These are phyloP conservation scores for Pelecanoides urinatrix DNA, from an alignment of 2,113 vertebrate genomes.

Conservation along the genomic window DNA sequence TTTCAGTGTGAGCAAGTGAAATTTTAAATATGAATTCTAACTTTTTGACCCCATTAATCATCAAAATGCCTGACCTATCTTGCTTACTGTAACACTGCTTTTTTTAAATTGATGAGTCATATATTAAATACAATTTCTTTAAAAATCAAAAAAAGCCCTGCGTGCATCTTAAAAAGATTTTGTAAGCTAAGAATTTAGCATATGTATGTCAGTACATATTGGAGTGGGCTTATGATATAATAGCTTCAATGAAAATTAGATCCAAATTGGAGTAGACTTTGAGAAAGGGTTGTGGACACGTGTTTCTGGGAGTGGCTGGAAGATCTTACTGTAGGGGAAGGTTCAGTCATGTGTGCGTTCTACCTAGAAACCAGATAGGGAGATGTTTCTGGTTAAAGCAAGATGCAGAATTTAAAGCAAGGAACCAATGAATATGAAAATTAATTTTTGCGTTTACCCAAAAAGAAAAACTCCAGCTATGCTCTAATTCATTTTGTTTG, in stretches of 20 bases:
- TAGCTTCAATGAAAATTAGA: not conserved
- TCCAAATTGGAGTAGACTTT: not conserved
- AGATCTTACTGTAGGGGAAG: conserved; percentile 8
- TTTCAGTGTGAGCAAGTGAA: not conserved
- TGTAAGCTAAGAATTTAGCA: not conserved
- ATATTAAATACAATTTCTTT: not conserved
- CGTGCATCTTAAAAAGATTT: not conserved
- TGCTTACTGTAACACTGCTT: not conserved
- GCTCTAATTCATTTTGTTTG: conserved; percentile 21
- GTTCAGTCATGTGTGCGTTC: not conserved
- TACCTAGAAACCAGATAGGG: conserved; percentile 41
- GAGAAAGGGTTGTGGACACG: not conserved
- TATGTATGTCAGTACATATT: not conserved
- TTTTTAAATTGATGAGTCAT: conserved; percentile 18
- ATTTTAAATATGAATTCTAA: conserved; percentile 14
- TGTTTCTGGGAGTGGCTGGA: conserved; percentile 32
- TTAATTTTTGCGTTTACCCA: conserved; percentile 19
- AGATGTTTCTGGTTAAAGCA: conserved; percentile 51
- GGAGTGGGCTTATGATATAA: not conserved
- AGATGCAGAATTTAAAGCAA: conserved; percentile 16
- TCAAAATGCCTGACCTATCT: not conserved
- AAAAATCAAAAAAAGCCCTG: not conserved
- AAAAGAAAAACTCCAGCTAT: not conserved
- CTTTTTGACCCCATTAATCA: conserved; percentile 28
- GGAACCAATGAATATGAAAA: conserved; percentile 28